These are phyloP conservation scores for Istiophorus platypterus DNA, from an alignment of 2,113 vertebrate species.

Conservation along the genomic window DNA sequence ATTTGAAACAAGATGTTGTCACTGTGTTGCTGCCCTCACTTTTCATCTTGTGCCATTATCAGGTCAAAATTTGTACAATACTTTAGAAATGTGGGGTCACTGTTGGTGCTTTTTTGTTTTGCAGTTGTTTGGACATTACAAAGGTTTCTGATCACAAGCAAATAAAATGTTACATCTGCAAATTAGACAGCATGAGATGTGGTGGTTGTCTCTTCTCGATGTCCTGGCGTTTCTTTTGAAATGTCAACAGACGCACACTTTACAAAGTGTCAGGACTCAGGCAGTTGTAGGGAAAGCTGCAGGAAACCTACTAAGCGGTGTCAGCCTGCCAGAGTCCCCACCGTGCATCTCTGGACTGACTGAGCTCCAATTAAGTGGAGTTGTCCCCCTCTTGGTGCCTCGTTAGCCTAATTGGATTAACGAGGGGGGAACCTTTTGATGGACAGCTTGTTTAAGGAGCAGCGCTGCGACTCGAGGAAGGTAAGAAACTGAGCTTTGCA, in stretches of 20 bases:
- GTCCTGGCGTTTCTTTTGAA: neutral
- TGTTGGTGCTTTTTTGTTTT: no score
- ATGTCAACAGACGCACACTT: neutral
- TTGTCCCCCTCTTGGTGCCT: slow-evolving; percentile 55
- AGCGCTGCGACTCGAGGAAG: neutral
- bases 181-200: neutral
- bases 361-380: slow-evolving; percentile 52
- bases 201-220: neutral
- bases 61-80: neutral
- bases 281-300: slow-evolving; percentile 2
- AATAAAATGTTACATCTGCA: neutral
- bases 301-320: slow-evolving; percentile 8
- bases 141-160: neutral
- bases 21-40: neutral
- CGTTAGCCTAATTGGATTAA: slow-evolving; percentile 74
- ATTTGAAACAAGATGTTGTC: no score
- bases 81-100: no score
- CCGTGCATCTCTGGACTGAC: slow-evolving; percentile 38
- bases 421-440: slow-evolving; percentile 44
- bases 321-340: slow-evolving; percentile 40
- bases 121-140: no score
- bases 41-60: neutral
- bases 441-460: slow-evolving; percentile 44
- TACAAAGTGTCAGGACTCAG: neutral
- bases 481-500: neutral